Percentiles rank a stretch among this genome's conserved stretches.
These are phyloP conservation scores for Lypha dubia DNA, from an alignment of 2,888 invertebrate species.

Conservation along the genomic window DNA sequence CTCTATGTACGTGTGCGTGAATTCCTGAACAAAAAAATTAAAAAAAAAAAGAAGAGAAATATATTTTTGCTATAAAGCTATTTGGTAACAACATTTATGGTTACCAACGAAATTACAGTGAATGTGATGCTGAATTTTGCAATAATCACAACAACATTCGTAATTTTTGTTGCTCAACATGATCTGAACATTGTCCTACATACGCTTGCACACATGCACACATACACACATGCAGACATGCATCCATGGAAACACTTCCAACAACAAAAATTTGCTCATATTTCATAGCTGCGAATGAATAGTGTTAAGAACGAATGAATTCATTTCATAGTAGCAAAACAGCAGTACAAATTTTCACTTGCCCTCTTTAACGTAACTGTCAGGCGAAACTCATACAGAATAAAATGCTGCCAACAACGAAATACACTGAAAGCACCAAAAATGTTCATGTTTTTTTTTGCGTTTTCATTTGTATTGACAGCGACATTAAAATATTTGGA, in stretches of 20 bases:
- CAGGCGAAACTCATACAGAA: slow-evolving; percentile 16
- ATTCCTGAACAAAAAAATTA: slow-evolving; percentile 15
- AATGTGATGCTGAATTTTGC: slow-evolving; percentile 56
- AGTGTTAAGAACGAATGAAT: slow-evolving; percentile 15
- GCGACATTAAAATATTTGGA: slow-evolving; percentile 71
- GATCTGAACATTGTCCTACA: neutral
- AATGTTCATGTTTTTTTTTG: neutral
- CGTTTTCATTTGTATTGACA: slow-evolving; percentile 39
- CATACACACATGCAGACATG: neutral
- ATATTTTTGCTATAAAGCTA: slow-evolving; percentile 44
- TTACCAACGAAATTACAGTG: slow-evolving; percentile 54
- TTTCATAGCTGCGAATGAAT: neutral
- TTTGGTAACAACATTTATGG: slow-evolving; percentile 68
- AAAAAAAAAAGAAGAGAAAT: no score
- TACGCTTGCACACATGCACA: neutral
- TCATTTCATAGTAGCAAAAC: slow-evolving; percentile 13
- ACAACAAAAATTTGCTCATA: slow-evolving; percentile 1
- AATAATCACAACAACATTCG: slow-evolving; percentile 55
- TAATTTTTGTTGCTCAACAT: slow-evolving; percentile 29
- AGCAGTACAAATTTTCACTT: neutral
- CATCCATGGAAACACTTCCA: neutral
- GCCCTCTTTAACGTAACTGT: neutral
- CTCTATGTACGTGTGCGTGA: slow-evolving; percentile 22
- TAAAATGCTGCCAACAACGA: neutral
- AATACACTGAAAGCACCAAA: neutral